These are phyloP conservation scores for Potorous gilbertii DNA, from an alignment of 2,797 vertebrate species.

Conservation along the genomic window DNA sequence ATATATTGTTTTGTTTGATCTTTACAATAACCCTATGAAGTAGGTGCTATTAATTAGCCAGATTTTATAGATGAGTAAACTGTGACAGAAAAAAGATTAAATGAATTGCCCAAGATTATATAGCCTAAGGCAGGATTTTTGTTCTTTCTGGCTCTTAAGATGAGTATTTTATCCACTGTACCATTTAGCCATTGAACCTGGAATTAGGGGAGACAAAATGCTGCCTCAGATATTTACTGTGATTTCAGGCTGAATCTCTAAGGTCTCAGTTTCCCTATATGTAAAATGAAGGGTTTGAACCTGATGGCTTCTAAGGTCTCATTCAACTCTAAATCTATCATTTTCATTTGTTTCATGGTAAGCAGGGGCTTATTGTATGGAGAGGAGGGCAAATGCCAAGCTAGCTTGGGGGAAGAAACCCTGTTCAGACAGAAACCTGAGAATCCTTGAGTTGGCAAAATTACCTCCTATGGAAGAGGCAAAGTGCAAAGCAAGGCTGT, in stretches of 20 bases:
- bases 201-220: background rate
- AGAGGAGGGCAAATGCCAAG: background rate
- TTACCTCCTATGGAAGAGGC: background rate
- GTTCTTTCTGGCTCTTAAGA: background rate
- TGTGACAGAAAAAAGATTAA: background rate
- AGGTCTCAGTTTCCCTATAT: background rate
- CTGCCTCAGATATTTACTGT: background rate
- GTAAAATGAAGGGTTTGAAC: background rate
- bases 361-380: background rate
- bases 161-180: background rate
- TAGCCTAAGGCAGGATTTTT: background rate
- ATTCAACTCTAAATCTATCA: background rate
- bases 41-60: background rate
- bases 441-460: slow-evolving; percentile 7
- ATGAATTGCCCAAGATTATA: background rate
- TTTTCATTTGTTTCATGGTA: background rate
- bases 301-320: background rate
- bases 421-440: background rate
- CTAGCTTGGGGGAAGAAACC: background rate
- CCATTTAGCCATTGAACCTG: background rate
- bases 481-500: background rate
- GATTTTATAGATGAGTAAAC: background rate
- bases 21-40: background rate
- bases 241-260: background rate
- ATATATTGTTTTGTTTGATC: background rate